phyloP scores from a whole-genome alignment of 2,888 invertebrate genomes.

The Hydroisotoma schaefferi region DNA sequence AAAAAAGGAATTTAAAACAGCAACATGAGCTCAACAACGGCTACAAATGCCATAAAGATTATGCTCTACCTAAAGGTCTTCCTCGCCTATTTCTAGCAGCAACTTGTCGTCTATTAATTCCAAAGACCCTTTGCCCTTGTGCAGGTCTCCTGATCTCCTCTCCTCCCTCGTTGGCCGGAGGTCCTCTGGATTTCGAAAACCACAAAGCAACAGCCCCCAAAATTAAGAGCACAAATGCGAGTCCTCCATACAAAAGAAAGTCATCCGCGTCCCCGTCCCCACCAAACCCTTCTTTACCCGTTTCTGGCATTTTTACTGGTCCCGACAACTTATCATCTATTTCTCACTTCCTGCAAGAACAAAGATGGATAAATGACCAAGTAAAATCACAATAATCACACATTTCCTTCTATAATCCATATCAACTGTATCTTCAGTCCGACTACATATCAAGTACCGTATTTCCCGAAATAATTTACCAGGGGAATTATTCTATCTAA shows the following conservation, averaged over 20 bases:
- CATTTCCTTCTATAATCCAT: too few relatives aligned
- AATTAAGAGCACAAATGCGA: conserved; percentile 30
- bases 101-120: conserved; percentile 32
- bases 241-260: conserved; percentile 38
- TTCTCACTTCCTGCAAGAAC: too few relatives aligned
- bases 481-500: too few relatives aligned
- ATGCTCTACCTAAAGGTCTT: conserved; percentile 24
- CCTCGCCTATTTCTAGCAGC: conserved; percentile 27
- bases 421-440: too few relatives aligned
- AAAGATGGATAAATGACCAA: too few relatives aligned
- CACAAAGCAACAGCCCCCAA: conserved; percentile 23
- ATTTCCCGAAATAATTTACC: too few relatives aligned
- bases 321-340: too few relatives aligned
- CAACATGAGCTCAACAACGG: neutral
- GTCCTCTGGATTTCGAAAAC: neutral
- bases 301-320: too few relatives aligned
- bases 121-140: too few relatives aligned
- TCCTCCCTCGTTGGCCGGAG: neutral
- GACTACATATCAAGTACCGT: too few relatives aligned
- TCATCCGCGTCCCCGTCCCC: conserved; percentile 27
- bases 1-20: neutral
- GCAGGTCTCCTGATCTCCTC: conserved; percentile 6
- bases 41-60: conserved; percentile 1
- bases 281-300: neutral
- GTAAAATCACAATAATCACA: too few relatives aligned